Percentiles rank a stretch among this genome's conserved stretches.
Evolutionary conservation across 2,797 vertebrate species (phyloP).

Genomic region (Siniperca undulata): DNA sequence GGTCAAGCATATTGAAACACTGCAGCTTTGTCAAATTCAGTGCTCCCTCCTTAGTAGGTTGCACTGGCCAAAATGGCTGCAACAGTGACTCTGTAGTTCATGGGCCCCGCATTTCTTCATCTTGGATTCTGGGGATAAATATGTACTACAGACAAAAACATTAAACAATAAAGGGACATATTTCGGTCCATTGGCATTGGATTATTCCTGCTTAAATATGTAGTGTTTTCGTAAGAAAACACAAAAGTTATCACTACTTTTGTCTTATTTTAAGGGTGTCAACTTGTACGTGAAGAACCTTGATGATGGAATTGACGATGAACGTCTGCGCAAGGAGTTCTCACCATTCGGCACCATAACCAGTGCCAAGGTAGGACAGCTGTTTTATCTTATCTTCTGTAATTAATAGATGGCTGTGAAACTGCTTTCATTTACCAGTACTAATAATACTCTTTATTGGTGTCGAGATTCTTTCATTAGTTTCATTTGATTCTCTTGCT

Average conservation of each 20-base stretch:
- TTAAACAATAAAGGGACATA: not conserved
- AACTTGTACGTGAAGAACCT: conserved; percentile 99
- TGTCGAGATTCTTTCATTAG: not conserved
- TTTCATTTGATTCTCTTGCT: not conserved
- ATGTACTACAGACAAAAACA: conserved; percentile 71
- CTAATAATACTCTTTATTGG: too few relatives aligned
- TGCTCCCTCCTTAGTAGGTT: conserved; percentile 62
- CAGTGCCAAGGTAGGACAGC: conserved; percentile 84
- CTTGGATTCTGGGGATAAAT: conserved; percentile 74
- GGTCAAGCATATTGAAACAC: not conserved
- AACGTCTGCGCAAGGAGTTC: conserved; percentile 87
- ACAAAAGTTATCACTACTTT: not conserved
- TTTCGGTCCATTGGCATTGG: not conserved
- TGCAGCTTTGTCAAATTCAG: conserved; percentile 84
- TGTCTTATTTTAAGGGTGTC: conserved; percentile 88
- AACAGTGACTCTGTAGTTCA: conserved; percentile 76
- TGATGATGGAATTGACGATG: conserved; percentile 96
- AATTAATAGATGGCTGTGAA: not conserved
- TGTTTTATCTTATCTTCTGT: not conserved
- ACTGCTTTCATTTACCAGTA: not conserved
- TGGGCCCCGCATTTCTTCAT: conserved; percentile 66
- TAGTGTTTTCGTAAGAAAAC: conserved; percentile 1
- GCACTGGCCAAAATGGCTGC: conserved; percentile 82
- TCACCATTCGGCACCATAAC: conserved; percentile 87
- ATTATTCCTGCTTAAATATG: not conserved